Conservation (phyloP, 1,140 invertebrate species). For the Battus philenor region DNA sequence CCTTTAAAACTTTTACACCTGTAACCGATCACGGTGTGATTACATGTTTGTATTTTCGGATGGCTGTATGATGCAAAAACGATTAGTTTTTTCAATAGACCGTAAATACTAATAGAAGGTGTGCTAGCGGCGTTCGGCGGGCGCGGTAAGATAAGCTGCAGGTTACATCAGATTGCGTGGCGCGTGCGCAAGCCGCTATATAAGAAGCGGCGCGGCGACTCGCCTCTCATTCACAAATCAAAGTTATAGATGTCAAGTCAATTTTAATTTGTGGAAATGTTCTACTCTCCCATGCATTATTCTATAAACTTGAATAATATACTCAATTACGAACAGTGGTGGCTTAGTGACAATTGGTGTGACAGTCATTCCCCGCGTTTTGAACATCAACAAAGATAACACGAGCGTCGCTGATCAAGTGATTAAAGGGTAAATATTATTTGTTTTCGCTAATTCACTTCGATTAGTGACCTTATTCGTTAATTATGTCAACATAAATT, state of each 20-base stretch:
- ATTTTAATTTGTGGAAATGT: conserved; percentile 68
- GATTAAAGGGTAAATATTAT: conserved; percentile 66
- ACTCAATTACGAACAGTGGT: conserved; percentile 61
- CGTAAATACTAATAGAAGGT: conserved; percentile 3
- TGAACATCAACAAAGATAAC: conserved; percentile 68
- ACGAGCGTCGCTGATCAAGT: conserved; percentile 30
- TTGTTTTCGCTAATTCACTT: conserved; percentile 24
- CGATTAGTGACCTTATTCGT: conserved; percentile 7
- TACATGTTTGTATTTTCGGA: too few species aligned
- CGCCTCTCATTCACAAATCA: conserved; percentile 53
- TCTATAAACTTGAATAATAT: conserved; percentile 43
- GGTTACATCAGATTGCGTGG: conserved; percentile 53
- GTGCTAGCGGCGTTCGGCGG: conserved; percentile 11
- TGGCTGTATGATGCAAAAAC: conserved; percentile 9
- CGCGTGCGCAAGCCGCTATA: conserved; percentile 56
- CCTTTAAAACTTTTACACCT: neutral
- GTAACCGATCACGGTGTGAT: too few species aligned
- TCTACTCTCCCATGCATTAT: conserved; percentile 66
- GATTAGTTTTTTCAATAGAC: conserved; percentile 1
- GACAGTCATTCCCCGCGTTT: conserved; percentile 65
- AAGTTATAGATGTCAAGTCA: conserved; percentile 54
- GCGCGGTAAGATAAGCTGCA: conserved; percentile 43
- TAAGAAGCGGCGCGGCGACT: conserved; percentile 24
- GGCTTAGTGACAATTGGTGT: conserved; percentile 70
- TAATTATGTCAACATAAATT: neutral